Evolutionary conservation across 2,888 invertebrate genomes (phyloP), one percentile per base, ranked within the genome.

Genomic region (Conistra vaccinii): DNA sequence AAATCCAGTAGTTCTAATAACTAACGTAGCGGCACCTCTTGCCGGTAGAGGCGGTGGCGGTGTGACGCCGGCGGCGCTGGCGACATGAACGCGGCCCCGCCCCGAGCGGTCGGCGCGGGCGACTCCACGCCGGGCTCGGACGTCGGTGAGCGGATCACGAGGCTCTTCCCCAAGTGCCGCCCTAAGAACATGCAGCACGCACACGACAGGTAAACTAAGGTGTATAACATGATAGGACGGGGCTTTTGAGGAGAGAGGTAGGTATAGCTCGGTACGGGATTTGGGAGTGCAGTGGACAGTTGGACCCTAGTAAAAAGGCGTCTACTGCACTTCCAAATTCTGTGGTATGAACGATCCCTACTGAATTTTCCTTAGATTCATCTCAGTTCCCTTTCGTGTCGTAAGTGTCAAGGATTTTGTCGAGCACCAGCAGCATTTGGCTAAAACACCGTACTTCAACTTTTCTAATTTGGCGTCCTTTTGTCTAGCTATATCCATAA

Each of bases 141-240:
- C 96, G 96, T 95, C 90, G 95, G 96, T 96, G 98, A 98, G 97
- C 97, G 98, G 96, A 98, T 98, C 96, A 98, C 98, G 92, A 97
- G 98, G 94, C 97, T 98, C 91, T 98, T 98, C 96, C 98, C 98
- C 91, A 98, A 98, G 98, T 98, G 98, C 96, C 97, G 98, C 90
- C 98, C 98, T 90, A 96, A 96, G 92, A 97, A 97, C 94, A 95
- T 95, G 94, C 95, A 95, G 94, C 96, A 95, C 89, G 95, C 95
- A 81, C 95, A 95, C 94, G 95, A 95, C 88, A 95, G 95, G 95
- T 95, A 87, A 76, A 77, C 76, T 72, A 76, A 76, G 76, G 80
- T 80, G 80, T 77, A 80, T 77, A 39, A 57, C 32, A 45, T 73
- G 80, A 39, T 81, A 80, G 78, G 81, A 42, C 35, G 68, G 53